phyloP scores from a whole-genome alignment of 2,888 invertebrate genomes.

The Prostheceraeus crozeri region DNA sequence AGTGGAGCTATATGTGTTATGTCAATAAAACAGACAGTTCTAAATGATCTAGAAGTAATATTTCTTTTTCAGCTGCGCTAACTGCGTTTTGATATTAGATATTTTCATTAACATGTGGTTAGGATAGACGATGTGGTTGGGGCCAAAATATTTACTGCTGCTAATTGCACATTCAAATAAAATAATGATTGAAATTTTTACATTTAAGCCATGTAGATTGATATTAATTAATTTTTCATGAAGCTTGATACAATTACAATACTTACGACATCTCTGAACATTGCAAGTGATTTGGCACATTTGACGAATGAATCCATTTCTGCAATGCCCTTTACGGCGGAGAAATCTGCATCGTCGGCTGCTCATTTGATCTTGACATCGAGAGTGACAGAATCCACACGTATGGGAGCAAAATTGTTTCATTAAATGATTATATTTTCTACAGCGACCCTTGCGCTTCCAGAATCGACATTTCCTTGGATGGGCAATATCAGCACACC shows the following conservation, averaged over 20 bases:
- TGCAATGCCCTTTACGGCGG: conserved; percentile 32
- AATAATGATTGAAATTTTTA: not conserved
- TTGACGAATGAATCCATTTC: conserved; percentile 32
- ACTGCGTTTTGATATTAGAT: too few relatives aligned
- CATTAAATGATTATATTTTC: conserved; percentile 34
- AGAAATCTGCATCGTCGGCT: conserved; percentile 26
- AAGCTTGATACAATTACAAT: not conserved
- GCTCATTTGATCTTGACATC: conserved; percentile 37
- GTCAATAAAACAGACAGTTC: too few relatives aligned
- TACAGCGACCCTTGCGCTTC: conserved; percentile 28
- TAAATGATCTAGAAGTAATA: too few relatives aligned
- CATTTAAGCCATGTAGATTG: not conserved
- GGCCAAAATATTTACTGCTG: too few relatives aligned
- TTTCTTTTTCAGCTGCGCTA: too few relatives aligned
- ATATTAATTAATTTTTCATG: not conserved
- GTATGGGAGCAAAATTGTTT: conserved; percentile 34
- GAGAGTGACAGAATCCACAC: conserved; percentile 32
- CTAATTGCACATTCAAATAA: too few relatives aligned
- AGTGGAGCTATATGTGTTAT: too few relatives aligned
- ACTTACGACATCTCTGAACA: conserved; percentile 13
- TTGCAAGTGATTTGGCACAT: conserved; percentile 37
- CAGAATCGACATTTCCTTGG: conserved; percentile 19
- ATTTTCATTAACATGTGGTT: too few relatives aligned
- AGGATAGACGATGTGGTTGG: too few relatives aligned
- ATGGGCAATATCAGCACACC: too few relatives aligned